Base-by-base conservation (phyloP, 2,888 invertebrate genomes). In the Cordilura impudica region DNA sequence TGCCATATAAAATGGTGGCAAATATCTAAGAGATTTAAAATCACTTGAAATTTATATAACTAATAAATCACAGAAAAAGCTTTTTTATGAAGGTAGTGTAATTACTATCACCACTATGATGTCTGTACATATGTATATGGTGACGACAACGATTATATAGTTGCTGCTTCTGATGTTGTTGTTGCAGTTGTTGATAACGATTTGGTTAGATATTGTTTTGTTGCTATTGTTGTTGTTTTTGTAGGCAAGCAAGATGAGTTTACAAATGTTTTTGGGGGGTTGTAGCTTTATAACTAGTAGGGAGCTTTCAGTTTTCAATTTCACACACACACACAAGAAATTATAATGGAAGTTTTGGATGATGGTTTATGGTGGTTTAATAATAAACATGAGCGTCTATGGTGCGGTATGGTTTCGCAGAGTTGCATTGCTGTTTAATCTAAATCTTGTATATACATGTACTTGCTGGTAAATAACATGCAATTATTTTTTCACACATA, bases 401-500 rank as follows among this genome's bases (percentile, higher is more conserved):
- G 26, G 26, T 4, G 26, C 26, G 31, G 8, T 31, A 31, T 31
- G 2, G 31, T 31, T 45, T 23, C 16, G 47, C 56, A 19, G 10
- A 45, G 35, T 69, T 70, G 49, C 49, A 60, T 31, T 66, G 51
- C 66, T 66, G 31, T 73, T 73, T 66, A 73, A 66, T 65, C 58
- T 66, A 73, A 66, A 67, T 74, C 60, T 53, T 74, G 31, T 65
- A 49, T n/a, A n/a, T 47, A 47, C 60, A 67, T 31, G 66, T 58
- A 66, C 39, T 35, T 10, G 18, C 19, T 23, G 54, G n/a, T 43
- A 26, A 19, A 63, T 26, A 63, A 63, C 53, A 54, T 18, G 53
- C 66, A 53, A 54, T 29, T 66, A 19, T 45, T 63, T 5, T 61
- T 49, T 29, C 6, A 26, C 26, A 26, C 26, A 26, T 26, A 26